Evolutionary conservation across 2,888 invertebrate genomes (phyloP).

Genomic region (Leptogaster cylindrica): DNA sequence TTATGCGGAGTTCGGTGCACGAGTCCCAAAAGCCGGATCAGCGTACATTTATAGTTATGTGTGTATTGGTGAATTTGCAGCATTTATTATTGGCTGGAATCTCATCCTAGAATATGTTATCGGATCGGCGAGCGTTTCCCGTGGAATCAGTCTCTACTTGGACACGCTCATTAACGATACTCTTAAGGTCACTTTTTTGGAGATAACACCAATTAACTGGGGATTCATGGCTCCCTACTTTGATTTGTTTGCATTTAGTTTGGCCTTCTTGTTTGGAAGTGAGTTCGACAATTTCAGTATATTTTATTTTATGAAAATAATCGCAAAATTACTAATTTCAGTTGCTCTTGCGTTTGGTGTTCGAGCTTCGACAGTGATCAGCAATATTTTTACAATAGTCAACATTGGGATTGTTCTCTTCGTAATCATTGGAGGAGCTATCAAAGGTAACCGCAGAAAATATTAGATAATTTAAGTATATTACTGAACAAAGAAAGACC

Average conservation of each 20-base stretch:
- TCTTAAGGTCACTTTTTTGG: slow-evolving; percentile 69
- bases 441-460: slow-evolving; percentile 64
- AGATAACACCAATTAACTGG: slow-evolving; percentile 68
- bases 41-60: slow-evolving; percentile 86
- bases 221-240: slow-evolving; percentile 71
- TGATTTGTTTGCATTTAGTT: slow-evolving; percentile 74
- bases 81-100: slow-evolving; percentile 91
- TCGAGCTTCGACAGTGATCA: slow-evolving; percentile 77
- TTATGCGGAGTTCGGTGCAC: slow-evolving; percentile 80
- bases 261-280: slow-evolving; percentile 74
- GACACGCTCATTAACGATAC: slow-evolving; percentile 70
- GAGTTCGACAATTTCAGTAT: slow-evolving; percentile 45
- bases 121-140: slow-evolving; percentile 75
- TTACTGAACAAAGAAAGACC: no score
- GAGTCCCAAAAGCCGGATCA: slow-evolving; percentile 87
- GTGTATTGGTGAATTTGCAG: slow-evolving; percentile 83
- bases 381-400: slow-evolving; percentile 77
- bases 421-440: slow-evolving; percentile 74
- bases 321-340: slow-evolving; percentile 56
- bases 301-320: not conserved
- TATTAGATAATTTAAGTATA: no score
- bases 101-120: slow-evolving; percentile 84
- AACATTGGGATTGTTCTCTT: slow-evolving; percentile 77
- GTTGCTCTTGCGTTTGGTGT: slow-evolving; percentile 77
- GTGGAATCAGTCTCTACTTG: slow-evolving; percentile 76